Conservation (phyloP, 92 coral and sea anemone genomes). For the Phymanthus crucifer region DNA sequence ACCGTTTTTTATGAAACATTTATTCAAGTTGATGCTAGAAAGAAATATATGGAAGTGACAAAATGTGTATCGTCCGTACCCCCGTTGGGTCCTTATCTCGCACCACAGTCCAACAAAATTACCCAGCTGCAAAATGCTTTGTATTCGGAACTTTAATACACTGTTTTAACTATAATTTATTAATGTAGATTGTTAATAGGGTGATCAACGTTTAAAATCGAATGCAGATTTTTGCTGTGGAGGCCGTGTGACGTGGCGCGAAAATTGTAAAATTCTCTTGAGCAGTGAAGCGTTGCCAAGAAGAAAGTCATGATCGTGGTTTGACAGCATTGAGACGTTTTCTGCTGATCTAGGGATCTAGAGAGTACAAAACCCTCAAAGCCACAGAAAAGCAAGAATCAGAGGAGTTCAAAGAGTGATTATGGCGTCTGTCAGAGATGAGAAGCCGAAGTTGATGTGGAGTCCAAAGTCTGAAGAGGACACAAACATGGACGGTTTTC, state of each 20-base stretch:
- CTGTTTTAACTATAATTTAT: not conserved
- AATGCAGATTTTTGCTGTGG: not conserved
- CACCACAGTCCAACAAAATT: not conserved
- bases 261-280: constrained; percentile 32
- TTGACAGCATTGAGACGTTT: not conserved
- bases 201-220: constrained; percentile 3
- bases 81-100: not conserved
- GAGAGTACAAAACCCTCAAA: not conserved
- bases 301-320: not conserved
- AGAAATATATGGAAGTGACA: not conserved
- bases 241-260: constrained; percentile 87
- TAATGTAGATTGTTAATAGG: not conserved
- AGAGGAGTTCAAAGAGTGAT: not conserved
- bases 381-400: not conserved
- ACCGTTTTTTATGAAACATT: not conserved
- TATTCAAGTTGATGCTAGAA: not conserved
- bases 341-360: not conserved
- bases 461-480: constrained; percentile 52
- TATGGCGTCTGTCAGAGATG: constrained; percentile 75
- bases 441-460: constrained; percentile 73
- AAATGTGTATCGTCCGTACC: not conserved
- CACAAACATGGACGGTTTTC: constrained; percentile 84
- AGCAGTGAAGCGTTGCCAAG: constrained; percentile 33
- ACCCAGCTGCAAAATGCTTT: not conserved
- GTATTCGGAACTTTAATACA: not conserved